Evolutionary conservation across 2,113 vertebrate genomes (phyloP).

Genomic region (Aspidoscelis tigris): DNA sequence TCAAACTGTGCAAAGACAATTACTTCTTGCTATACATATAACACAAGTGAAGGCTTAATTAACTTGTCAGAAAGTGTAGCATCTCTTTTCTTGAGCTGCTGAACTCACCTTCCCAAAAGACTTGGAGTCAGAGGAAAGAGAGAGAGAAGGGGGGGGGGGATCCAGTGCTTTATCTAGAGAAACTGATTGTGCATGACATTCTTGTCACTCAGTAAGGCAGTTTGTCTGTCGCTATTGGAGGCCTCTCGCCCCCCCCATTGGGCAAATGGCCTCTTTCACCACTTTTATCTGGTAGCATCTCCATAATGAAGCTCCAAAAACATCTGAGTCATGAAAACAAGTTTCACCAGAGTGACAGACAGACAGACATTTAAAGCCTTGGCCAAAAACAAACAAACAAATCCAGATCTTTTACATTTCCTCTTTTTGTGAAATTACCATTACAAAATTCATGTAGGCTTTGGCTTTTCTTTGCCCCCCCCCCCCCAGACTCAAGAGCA

Average conservation of each 20-base stretch:
- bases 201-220: constrained; percentile 58
- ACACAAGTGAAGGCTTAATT: constrained; percentile 85
- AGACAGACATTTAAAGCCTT: constrained; percentile 22
- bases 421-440: not conserved
- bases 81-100: constrained; percentile 79
- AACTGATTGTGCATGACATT: constrained; percentile 62
- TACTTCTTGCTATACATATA: constrained; percentile 79
- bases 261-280: constrained; percentile 56
- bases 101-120: constrained; percentile 78
- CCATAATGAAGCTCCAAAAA: constrained; percentile 14
- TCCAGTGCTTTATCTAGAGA: constrained; percentile 42
- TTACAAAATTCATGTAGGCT: not conserved
- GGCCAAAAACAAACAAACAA: not conserved
- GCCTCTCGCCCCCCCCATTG: constrained; percentile 26
- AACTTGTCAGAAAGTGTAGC: constrained; percentile 81
- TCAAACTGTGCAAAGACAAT: constrained; percentile 82
- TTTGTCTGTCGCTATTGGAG: constrained; percentile 64
- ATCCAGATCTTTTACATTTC: not conserved
- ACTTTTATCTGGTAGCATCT: constrained; percentile 61
- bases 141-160: constrained; percentile 65
- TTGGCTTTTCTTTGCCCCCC: not conserved
- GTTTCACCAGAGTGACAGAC: not conserved
- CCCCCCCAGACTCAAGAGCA: too few relatives aligned
- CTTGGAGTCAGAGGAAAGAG: constrained; percentile 70
- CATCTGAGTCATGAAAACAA: constrained; percentile 30